These are phyloP conservation scores for Rhinophrynus dorsalis DNA, from an alignment of 2,797 vertebrate genomes.

Conservation along the genomic window DNA sequence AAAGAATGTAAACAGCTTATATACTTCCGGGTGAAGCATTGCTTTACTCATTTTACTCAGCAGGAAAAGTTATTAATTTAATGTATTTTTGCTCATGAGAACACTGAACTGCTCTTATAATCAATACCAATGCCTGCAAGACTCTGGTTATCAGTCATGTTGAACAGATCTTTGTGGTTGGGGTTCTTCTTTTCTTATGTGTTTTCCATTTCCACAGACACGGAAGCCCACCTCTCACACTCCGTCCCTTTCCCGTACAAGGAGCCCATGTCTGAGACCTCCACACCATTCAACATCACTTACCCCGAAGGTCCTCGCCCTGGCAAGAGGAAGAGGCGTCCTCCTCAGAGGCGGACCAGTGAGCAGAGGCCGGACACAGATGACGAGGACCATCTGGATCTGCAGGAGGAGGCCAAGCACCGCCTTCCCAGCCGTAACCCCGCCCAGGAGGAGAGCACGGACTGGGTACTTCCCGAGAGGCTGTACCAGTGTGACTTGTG, in stretches of 20 bases:
- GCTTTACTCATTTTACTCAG: no score
- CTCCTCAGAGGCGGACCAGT: constrained; percentile 29
- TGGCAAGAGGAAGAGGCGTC: constrained; percentile 32
- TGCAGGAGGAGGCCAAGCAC: not conserved
- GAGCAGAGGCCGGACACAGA: constrained; percentile 23
- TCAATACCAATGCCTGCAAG: no score
- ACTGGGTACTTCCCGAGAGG: not conserved
- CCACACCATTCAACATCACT: not conserved
- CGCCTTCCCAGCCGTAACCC: not conserved
- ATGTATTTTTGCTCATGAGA: no score
- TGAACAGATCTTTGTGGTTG: no score
- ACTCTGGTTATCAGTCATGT: no score
- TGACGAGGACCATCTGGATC: not conserved
- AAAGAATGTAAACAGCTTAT: no score
- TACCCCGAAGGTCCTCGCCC: constrained; percentile 1
- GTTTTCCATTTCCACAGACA: not conserved
- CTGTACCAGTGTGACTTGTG: constrained; percentile 32
- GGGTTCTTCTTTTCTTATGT: no score
- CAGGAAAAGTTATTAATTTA: no score
- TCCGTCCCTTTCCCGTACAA: not conserved
- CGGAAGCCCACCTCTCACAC: not conserved
- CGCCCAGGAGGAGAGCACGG: not conserved
- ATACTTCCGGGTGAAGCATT: no score
- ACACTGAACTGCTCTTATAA: no score
- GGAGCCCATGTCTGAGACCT: constrained; percentile 6